These are phyloP conservation scores for Rotaria sp. DNA, from an alignment of 2,888 invertebrate species.

Conservation along the genomic window DNA sequence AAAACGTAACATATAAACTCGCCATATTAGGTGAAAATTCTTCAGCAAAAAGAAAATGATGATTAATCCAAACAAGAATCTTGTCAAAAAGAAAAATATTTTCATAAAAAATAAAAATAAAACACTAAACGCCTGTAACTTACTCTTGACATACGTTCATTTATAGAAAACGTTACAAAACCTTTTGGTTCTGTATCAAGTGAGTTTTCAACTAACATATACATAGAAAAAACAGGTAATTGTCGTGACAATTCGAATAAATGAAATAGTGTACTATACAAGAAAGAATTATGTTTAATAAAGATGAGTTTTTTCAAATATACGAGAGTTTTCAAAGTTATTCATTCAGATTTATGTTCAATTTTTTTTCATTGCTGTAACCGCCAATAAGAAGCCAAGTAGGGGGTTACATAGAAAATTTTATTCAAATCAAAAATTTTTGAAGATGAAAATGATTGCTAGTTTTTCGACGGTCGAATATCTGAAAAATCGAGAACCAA, in stretches of 20 bases:
- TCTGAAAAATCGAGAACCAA: no score
- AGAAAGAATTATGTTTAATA: neutral
- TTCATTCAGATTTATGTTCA: no score
- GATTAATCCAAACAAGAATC: slow-evolving; percentile 73
- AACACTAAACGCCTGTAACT: slow-evolving; percentile 30
- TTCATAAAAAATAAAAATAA: no score
- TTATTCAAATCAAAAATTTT: no score
- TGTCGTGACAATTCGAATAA: slow-evolving; percentile 82
- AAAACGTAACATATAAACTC: slow-evolving; percentile 62
- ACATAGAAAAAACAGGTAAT: slow-evolving; percentile 81
- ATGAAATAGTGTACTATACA: slow-evolving; percentile 68
- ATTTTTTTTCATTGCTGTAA: no score
- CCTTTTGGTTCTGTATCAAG: slow-evolving; percentile 52
- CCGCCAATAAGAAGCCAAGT: no score
- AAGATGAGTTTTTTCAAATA: no score
- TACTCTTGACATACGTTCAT: slow-evolving; percentile 61
- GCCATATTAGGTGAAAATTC: slow-evolving; percentile 53
- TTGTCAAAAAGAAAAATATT: neutral
- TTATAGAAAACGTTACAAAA: slow-evolving; percentile 59
- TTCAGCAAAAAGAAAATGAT: slow-evolving; percentile 64
- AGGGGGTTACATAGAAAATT: no score
- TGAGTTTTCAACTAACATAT: slow-evolving; percentile 57
- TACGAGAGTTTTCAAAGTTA: no score
- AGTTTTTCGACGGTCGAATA: no score
- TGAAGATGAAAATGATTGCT: no score